Evolutionary conservation across 53 echinoderm and acorn worm species (phyloP), one percentile per base, ranked within the genome.

Genomic region (Pentamera pediparva): DNA sequence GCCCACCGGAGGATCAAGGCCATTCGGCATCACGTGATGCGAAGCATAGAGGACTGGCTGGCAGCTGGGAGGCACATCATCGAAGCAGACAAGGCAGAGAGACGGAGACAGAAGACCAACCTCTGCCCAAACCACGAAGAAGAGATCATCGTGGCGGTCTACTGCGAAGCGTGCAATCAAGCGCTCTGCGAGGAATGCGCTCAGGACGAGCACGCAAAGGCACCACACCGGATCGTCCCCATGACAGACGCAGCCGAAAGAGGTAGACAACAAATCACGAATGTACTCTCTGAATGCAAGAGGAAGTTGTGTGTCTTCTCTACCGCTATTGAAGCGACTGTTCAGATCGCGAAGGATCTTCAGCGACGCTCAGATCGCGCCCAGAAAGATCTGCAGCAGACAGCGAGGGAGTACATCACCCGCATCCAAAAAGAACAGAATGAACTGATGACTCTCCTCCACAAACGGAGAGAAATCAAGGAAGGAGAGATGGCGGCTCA

Each of bases 401-500:
- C 81, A 9, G 79, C 84, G 32, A 80, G 84, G 33, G 91, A 91
- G 20, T 84, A 48, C 32, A 63, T 83, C 3, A 77, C 74, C 22
- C 63, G 73, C 25, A 78, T 91, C 2, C 86, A 91, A 21, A 65
- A 57, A 24, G 91, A 91, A 37, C 91, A 91, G 41, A 54, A 72
- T 6, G 83, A 83, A 8, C 74, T 91, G 43, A 91, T 91, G 73
- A 81, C 56, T 72, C 75, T 79, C 45, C 81, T 91, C 3, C 91
- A 91, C 75, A 91, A 91, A 70, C 85, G 70, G 47, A 83, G 86
- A 64, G 91, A 91, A 54, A 86, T 80, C 25, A 91, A 91, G 58
- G 91, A 91, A 35, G 82, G 91, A 21, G 91, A 91, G 55, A 91
- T 91, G 91, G 91, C 91, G n/a, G 91, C 91, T 7, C 91, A 91